Evolutionary conservation across 2,888 invertebrate genomes (phyloP), one percentile per base, ranked within the genome.

Genomic region (Ormyrus rosae): DNA sequence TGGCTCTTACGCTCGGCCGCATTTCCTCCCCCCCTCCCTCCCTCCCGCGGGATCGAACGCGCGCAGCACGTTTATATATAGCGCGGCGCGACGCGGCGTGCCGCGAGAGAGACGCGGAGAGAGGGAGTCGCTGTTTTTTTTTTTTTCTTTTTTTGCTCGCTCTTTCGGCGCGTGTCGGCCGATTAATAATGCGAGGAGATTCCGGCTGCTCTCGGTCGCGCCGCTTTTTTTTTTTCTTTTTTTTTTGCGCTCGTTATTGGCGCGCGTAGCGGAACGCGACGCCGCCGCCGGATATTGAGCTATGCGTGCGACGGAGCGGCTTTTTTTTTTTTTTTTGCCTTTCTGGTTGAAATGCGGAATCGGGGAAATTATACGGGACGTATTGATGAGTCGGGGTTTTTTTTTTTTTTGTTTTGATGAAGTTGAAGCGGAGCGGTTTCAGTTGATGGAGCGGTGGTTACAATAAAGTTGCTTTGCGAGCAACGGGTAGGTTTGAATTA

Each of bases 1-100:
- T 74, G 61, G 71, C 71, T 69, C 56, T 34, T n/a, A 48, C 53
- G 65, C 64, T 61, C 68, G 76, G 58, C 68, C 69, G 76, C 76
- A n/a, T 64, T 69, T 70, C 63, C 56, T 48, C 10, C 13, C 48
- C 73, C 70, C 50, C 60, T 8, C 10, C 72, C 65, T 13, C 13
- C 13, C 13, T 63, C 63, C 19, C 6, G 63, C 63, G 13, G n/a
- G 9, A 10, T 63, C 45, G 19, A 19, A 19, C 19, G 19, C 19
- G 19, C 19, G 19, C 19, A 19, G 19, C 19, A 19, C 19, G 19
- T 19, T 19, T 19, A 19, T 19, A 19, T 19, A 19, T 19, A 19
- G 19, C 19, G 19, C 19, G 19, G 19, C 51, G 46, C 8, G 50
- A 10, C 65, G 45, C 65, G 9, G 50, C 51, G 50, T 46, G 19